Evolutionary conservation across 2,797 vertebrate species (phyloP), one percentile per base, ranked within the genome.

Genomic region (Mormyrops boulengeri): DNA sequence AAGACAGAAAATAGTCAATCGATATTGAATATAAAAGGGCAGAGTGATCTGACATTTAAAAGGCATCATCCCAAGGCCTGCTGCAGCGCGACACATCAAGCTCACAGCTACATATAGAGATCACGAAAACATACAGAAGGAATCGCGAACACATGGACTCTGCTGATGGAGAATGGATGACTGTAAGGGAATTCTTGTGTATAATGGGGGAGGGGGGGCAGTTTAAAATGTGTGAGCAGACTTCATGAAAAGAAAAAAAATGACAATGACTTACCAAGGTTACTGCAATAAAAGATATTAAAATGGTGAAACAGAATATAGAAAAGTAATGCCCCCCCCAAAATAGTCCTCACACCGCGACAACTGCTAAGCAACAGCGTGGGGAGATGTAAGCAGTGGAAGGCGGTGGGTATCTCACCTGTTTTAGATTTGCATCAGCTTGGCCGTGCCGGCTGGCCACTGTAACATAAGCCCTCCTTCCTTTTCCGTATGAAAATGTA

Each of bases 391-490:
- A 38, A 44, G 14, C 52, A 7, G 90, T 91, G 49, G 82, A 90
- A 87, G 44, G 62, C 87, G 88, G 77, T 53, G 89, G 84, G 90
- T 47, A 50, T 89, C 91, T 91, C 95, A 95, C 94, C 95, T 96
- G 95, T 91, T 95, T 95, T 92, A 92, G 91, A 95, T 96, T 95
- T 95, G 93, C 91, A 88, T 93, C 90, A 89, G 91, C 93, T 92
- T 89, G 88, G 92, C 88, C 11, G 89, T 44, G 19, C 90, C 3
- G 82, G 4, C 55, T 93, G 94, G 93, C 91, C 91, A 93, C 93
- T 93, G 93, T 95, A 94, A 95, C 93, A 95, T 95, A 94, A 96
- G 94, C 94, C 95, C 95, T 93, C 89, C 91, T 95, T 95, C 95
- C 95, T 95, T 93, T 94, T 94, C 94, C 94, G 94, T 93, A 93